Evolutionary conservation across 2,888 invertebrate genomes (phyloP), one percentile per base, ranked within the genome.

Genomic region (Dilophus febrilis): DNA sequence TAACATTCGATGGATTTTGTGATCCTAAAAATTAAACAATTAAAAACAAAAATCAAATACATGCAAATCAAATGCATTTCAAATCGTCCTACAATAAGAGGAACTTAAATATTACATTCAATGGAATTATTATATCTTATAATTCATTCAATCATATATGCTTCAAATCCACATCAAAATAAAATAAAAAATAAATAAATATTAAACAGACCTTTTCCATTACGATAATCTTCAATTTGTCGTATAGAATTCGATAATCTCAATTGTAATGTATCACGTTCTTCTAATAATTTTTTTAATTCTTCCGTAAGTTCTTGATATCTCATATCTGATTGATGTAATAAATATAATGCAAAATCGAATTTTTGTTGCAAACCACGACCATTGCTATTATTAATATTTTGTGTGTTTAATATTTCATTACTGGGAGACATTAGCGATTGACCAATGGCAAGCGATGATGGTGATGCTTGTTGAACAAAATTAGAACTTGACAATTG

Each of bases 241-340:
- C 86, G 68, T 41, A 88, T 65, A 10, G 84, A 77, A 53, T 84
- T 83, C 0, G 87, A 87, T 7, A 90, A 61, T 46, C 83, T 74
- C 43, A 88, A 59, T 51, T 88, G 88, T 39, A 90, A 59, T 0
- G 82, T 82, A 53, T 90, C 88, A 40, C 88, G 69, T 57, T 88
- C 88, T 57, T 87, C 86, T 35, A 88, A 59, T 35, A 90, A 61
- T 57, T 77, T 79, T 47, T 82, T 82, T 38, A 90, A 64, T 56
- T 90, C 88, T 51, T 82, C 70, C 1, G 86, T 86, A 43, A 90
- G 66, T 57, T 88, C 87, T 53, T 88, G 87, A 55, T 84, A 84
- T 2, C 84, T 70, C 42, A 87, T 80, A 49, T 88, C 87, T 46
- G 86, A 69, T 53, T 86, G 84, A 56, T 90, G 87, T 38, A 88